phyloP scores from a whole-genome alignment of 1,140 invertebrate species.

The Zaprionus lachaisei region DNA sequence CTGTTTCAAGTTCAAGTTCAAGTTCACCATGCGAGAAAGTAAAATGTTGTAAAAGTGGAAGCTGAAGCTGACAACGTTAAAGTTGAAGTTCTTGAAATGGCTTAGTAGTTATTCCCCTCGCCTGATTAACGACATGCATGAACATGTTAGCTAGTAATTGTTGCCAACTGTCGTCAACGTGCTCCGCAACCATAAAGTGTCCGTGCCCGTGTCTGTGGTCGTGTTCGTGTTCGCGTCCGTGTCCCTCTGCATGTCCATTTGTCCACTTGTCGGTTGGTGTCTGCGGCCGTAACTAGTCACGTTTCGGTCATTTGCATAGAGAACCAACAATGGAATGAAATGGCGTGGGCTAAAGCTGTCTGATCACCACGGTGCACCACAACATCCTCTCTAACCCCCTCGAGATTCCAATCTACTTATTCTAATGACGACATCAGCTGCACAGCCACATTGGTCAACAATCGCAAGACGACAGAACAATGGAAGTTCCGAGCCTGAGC shows the following conservation, averaged over 20 bases:
- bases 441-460: constrained; percentile 29
- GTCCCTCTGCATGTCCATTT: constrained; percentile 23
- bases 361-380: constrained; percentile 49
- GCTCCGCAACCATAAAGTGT: constrained; percentile 47
- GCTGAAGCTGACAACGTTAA: constrained; percentile 13
- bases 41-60: constrained; percentile 55
- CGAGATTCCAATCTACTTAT: constrained; percentile 60
- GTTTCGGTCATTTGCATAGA: constrained; percentile 75
- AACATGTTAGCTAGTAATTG: constrained; percentile 10
- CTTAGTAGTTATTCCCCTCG: constrained; percentile 18
- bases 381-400: constrained; percentile 24
- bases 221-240: constrained; percentile 12
- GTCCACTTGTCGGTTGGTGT: constrained; percentile 30
- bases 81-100: constrained; percentile 44
- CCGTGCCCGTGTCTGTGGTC: constrained; percentile 31
- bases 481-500: neutral
- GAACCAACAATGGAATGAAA: constrained; percentile 65
- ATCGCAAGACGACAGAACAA: constrained; percentile 4
- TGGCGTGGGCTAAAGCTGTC: constrained; percentile 43
- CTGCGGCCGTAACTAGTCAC: constrained; percentile 65
- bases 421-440: constrained; percentile 53
- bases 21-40: constrained; percentile 51
- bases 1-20: constrained; percentile 77
- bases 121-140: constrained; percentile 27
- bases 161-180: constrained; percentile 19